Conservation (phyloP, 2,797 vertebrate genomes). For the Cryptoblepharus egeriae region DNA sequence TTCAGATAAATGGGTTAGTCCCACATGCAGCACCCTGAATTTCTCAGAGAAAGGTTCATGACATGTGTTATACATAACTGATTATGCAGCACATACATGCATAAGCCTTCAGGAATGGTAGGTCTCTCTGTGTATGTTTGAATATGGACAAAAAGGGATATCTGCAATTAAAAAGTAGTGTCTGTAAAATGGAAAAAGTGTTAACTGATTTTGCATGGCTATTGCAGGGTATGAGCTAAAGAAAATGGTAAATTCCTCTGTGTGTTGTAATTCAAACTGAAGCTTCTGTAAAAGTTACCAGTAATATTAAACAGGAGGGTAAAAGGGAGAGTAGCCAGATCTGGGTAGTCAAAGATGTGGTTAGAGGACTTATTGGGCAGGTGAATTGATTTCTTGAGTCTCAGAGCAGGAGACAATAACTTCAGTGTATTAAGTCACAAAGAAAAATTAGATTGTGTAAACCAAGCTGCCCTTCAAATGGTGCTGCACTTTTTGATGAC, state of each 20-base stretch:
- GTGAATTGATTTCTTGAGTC: conserved; percentile 56
- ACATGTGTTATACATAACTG: background rate
- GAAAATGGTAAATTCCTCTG: background rate
- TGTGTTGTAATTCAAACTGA: background rate
- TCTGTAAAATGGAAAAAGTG: background rate
- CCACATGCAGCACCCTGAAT: background rate
- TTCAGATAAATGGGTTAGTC: background rate
- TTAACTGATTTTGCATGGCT: background rate
- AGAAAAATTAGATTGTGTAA: conserved; percentile 78
- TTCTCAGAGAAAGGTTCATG: background rate
- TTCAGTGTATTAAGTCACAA: conserved; percentile 77
- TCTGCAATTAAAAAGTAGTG: background rate
- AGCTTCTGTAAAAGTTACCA: background rate
- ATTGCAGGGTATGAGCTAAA: background rate
- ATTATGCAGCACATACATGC: background rate
- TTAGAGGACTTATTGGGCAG: conserved; percentile 52
- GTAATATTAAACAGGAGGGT: conserved; percentile 7
- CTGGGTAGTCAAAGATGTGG: conserved; percentile 36
- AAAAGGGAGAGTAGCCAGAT: conserved; percentile 4
- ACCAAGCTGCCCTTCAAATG: conserved; percentile 68
- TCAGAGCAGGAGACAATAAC: conserved; percentile 69
- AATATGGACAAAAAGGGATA: background rate
- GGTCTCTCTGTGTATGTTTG: background rate
- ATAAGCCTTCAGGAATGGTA: no score
- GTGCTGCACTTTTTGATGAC: conserved; percentile 74